Evolutionary conservation across 2,797 vertebrate genomes (phyloP).

Genomic region (Neomorphus geoffroyi): DNA sequence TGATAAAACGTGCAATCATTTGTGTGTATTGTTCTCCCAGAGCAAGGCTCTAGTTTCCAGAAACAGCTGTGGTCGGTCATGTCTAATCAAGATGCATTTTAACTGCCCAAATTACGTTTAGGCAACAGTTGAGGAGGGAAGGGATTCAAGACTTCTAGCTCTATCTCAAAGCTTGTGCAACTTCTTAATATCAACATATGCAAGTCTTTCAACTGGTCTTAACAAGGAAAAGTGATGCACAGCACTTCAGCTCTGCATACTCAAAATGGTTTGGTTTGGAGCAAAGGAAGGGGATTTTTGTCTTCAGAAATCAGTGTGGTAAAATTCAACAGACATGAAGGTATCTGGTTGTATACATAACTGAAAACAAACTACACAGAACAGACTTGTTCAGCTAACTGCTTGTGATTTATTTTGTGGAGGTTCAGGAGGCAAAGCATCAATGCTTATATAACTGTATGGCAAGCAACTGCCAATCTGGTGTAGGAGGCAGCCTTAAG

Average conservation of each 20-base stretch:
- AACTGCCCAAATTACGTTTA: not conserved
- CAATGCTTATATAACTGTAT: slow-evolving; percentile 14
- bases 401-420: slow-evolving; percentile 67
- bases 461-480: slow-evolving; percentile 22
- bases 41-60: not conserved
- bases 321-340: not conserved
- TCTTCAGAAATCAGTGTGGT: not conserved
- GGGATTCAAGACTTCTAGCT: not conserved
- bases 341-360: rapidly evolving
- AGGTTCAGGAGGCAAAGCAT: slow-evolving; percentile 46
- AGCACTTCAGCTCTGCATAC: not conserved
- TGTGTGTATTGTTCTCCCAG: too few species aligned
- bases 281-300: not conserved
- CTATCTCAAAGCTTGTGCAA: not conserved
- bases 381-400: not conserved
- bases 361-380: not conserved
- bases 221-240: not conserved
- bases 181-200: not conserved
- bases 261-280: not conserved
- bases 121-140: not conserved
- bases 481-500: slow-evolving; percentile 25
- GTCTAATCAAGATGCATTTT: not conserved
- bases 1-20: not conserved
- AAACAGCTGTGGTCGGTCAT: not conserved
- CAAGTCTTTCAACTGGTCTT: not conserved